A percentile compares a stretch with the other conserved stretches of the same genome.
These are phyloP conservation scores for Anabas testudineus DNA, from an alignment of 2,797 vertebrate species.

Conservation along the genomic window DNA sequence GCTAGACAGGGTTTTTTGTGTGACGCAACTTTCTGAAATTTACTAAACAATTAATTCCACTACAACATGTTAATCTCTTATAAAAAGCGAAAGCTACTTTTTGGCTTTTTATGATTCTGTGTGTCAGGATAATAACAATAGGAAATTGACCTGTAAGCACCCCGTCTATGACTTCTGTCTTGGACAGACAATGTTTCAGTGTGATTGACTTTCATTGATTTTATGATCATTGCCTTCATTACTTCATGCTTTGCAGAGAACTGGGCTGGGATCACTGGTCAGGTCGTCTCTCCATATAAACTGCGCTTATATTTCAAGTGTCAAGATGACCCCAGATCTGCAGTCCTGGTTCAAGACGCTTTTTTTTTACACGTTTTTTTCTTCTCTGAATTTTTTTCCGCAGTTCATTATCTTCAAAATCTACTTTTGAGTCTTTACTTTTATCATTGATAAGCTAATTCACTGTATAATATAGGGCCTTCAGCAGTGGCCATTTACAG, in stretches of 20 bases:
- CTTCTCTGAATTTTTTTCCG: too few relatives aligned
- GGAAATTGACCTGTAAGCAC: constrained; percentile 20
- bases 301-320: constrained; percentile 28
- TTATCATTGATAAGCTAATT: too few relatives aligned
- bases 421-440: too few relatives aligned
- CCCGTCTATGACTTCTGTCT: background rate
- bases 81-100: background rate
- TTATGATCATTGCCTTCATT: constrained; percentile 54
- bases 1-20: background rate
- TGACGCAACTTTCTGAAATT: background rate
- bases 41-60: background rate
- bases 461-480: too few relatives aligned
- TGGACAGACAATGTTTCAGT: constrained; percentile 7
- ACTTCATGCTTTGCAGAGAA: constrained; percentile 33
- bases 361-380: background rate
- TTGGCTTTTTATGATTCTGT: background rate
- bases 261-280: background rate
- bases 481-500: too few relatives aligned
- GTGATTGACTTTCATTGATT: constrained; percentile 54
- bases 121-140: background rate
- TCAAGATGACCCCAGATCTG: constrained; percentile 24
- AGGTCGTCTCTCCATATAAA: constrained; percentile 20
- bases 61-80: background rate
- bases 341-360: constrained; percentile 22
- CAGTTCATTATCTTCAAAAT: too few relatives aligned